Percentiles rank a stretch among this genome's conserved stretches.
These are phyloP conservation scores for Tenthredo amoena DNA, from an alignment of 2,888 invertebrate species.

Conservation along the genomic window DNA sequence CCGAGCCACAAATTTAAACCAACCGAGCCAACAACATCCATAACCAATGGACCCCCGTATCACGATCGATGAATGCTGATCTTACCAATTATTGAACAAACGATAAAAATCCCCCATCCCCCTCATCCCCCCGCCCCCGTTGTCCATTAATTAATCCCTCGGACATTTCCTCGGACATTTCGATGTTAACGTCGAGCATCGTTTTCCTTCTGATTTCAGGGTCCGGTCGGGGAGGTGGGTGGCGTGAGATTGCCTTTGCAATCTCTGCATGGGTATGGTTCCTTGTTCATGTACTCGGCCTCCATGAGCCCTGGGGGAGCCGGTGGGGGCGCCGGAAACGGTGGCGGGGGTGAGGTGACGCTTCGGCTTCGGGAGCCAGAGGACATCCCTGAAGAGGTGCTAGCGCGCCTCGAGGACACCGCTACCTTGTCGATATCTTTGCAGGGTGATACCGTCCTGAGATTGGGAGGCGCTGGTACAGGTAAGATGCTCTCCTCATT, in stretches of 20 bases:
- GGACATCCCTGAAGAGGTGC: slow-evolving; percentile 77
- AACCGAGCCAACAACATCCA: slow-evolving; percentile 6
- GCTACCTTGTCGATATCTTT: slow-evolving; percentile 76
- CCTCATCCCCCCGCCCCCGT: neutral
- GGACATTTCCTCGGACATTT: neutral
- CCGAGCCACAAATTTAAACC: slow-evolving; percentile 24
- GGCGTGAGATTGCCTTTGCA: slow-evolving; percentile 76
- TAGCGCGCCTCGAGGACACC: slow-evolving; percentile 76
- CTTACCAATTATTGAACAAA: neutral
- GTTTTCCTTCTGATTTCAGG: slow-evolving; percentile 66
- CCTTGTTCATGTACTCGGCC: slow-evolving; percentile 77
- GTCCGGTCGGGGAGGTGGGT: slow-evolving; percentile 77
- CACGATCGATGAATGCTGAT: neutral
- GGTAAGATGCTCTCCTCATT: slow-evolving; percentile 64
- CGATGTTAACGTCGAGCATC: neutral
- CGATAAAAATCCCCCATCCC: neutral
- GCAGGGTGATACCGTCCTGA: slow-evolving; percentile 76
- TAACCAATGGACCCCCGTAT: slow-evolving; percentile 16
- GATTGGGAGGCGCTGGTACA: slow-evolving; percentile 75
- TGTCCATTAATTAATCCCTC: neutral
- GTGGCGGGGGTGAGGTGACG: slow-evolving; percentile 75
- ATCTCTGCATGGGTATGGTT: slow-evolving; percentile 77
- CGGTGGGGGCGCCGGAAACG: slow-evolving; percentile 68
- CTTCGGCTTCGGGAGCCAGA: slow-evolving; percentile 77
- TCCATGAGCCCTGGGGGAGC: slow-evolving; percentile 76